Conservation (phyloP, 1,140 invertebrate species). For the Geopemphigus sp. region DNA sequence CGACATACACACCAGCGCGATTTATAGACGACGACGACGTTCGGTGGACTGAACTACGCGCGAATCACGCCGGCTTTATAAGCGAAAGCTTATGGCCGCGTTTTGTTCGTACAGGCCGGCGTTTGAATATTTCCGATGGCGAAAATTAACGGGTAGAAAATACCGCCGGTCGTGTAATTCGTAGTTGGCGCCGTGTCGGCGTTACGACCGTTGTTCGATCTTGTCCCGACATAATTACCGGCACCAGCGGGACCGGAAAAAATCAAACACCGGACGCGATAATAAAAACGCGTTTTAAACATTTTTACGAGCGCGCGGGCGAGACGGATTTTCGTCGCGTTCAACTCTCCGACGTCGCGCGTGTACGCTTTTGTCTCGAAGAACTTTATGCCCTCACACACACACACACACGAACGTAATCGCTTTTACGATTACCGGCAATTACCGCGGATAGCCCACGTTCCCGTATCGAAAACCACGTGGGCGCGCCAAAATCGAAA, state of each 20-base stretch:
- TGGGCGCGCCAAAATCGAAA: background rate
- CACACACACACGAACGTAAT: background rate
- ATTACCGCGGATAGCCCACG: background rate
- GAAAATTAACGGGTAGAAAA: no score
- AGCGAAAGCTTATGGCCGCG: no score
- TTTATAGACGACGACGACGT: no score
- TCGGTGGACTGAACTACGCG: no score
- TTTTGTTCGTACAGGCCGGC: no score
- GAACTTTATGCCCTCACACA: background rate
- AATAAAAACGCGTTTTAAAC: constrained; percentile 40
- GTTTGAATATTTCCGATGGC: no score
- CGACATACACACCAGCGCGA: no score
- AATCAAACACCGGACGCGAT: constrained; percentile 32
- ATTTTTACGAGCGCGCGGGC: constrained; percentile 35
- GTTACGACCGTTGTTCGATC: constrained; percentile 39
- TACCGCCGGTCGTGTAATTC: background rate
- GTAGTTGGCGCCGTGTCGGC: background rate
- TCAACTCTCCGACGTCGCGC: background rate
- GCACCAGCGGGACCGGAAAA: background rate
- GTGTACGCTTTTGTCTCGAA: constrained; percentile 2
- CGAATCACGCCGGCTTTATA: no score
- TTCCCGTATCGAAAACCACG: background rate
- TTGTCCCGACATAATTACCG: constrained; percentile 39
- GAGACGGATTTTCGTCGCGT: constrained; percentile 18
- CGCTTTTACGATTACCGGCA: background rate